Percentiles rank a stretch among this genome's conserved stretches.
phyloP scores from a whole-genome alignment of 2,797 vertebrate species.

The Spheniscus humboldti region DNA sequence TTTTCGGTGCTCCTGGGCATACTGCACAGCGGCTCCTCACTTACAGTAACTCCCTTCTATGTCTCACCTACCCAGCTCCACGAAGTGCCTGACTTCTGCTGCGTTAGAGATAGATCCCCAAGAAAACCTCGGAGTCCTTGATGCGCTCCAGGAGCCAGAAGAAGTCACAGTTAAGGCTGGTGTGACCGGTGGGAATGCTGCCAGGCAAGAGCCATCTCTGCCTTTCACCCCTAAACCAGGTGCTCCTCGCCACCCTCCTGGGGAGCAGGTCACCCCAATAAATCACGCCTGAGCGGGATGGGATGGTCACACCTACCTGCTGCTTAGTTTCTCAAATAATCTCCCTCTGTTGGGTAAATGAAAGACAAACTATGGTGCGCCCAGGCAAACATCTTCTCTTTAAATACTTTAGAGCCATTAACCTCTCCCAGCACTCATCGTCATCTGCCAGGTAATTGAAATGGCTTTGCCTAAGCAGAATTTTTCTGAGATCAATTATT shows the following conservation, averaged over 20 bases:
- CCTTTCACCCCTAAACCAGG: neutral
- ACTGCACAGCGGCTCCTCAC: neutral
- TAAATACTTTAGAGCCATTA: slow-evolving; percentile 12
- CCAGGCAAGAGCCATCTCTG: rapidly evolving
- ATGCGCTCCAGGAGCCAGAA: rapidly evolving
- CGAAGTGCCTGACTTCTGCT: neutral
- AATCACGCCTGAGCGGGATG: rapidly evolving
- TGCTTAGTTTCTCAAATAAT: neutral
- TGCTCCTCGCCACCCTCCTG: neutral
- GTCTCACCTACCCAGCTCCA: neutral
- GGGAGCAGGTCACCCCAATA: neutral
- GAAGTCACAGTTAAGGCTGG: neutral
- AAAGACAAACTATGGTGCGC: neutral
- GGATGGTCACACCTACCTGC: neutral
- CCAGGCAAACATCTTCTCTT: neutral
- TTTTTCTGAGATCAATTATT: slow-evolving; percentile 52
- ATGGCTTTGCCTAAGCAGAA: slow-evolving; percentile 28
- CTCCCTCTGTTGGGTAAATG: neutral
- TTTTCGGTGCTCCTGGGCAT: neutral
- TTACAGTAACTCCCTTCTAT: neutral
- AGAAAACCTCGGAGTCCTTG: neutral
- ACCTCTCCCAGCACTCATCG: neutral
- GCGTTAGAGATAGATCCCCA: neutral
- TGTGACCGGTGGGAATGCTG: neutral
- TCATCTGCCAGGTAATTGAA: slow-evolving; percentile 34